Base-by-base conservation (phyloP, 2,797 vertebrate species). In the Brachyalestes nurse region DNA sequence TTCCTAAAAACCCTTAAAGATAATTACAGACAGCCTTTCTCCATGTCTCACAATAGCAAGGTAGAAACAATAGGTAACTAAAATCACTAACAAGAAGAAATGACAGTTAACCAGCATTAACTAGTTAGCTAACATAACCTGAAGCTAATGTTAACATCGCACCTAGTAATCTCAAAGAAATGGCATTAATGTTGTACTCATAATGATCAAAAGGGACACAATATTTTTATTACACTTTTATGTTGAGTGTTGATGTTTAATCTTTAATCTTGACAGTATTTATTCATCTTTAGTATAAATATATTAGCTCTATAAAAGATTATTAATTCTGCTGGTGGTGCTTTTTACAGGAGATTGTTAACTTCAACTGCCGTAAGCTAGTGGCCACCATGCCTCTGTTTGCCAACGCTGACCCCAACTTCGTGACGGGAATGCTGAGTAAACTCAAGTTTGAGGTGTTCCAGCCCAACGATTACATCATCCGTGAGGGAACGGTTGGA, bases 371-470 rank as follows among this genome's bases (percentile, higher is more conserved):
- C 84, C 96, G 97, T 49, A 99, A 99, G 82, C 94, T 99, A 0
- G 97, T 99, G 84, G 98, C 98, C 87, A 98, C 98, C 1, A 99
- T 99, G 98, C 97, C 97, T 12, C 93, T 99, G 81, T 99, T 99
- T 81, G 98, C 98, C 69, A 99, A 99, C 0, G 98, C 98, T 0
- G 98, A 99, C 89, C 97, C 98, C 75, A 99, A 99, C 93, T 99
- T 99, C 76, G 98, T 99, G 87, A 99, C 98, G 0, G 97, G 97
- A 78, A 99, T 99, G 98, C 92, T 99, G 86, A 99, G 97, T 94
- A 99, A 99, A 88, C 79, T 99, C 83, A 95, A 96, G 88, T 99
- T 99, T 65, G 98, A 99, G 83, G 98, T 99, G 77, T 99, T 99
- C 87, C 98, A 99, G 16, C 98, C 98, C 58, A 97, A 97, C 9